These are phyloP conservation scores for Euura saliciscinereae DNA, from an alignment of 1,140 invertebrate species.

Conservation along the genomic window DNA sequence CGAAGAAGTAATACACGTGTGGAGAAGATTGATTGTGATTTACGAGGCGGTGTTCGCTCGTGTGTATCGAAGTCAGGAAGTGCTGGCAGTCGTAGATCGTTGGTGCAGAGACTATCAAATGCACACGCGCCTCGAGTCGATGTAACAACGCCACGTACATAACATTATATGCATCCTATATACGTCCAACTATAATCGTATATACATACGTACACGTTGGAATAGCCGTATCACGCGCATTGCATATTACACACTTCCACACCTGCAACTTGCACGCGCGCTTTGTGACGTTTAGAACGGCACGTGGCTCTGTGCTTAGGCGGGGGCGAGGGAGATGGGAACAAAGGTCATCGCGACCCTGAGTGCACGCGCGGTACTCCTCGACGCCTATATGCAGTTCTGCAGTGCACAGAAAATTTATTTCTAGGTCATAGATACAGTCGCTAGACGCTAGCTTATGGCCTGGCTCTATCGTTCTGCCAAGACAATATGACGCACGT, in stretches of 20 bases:
- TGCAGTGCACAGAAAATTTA: constrained; percentile 42
- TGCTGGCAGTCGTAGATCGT: constrained; percentile 1
- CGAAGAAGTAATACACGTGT: no score
- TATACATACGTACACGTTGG: no score
- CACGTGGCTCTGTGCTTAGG: not conserved
- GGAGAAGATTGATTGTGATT: not conserved
- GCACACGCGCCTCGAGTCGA: not conserved
- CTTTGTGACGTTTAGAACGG: not conserved
- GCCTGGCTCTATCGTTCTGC: no score
- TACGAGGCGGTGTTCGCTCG: not conserved
- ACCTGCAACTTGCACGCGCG: no score
- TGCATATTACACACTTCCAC: no score
- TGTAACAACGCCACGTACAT: no score
- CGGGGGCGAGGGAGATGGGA: not conserved
- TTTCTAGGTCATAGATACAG: constrained; percentile 40
- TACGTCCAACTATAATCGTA: no score
- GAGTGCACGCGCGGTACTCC: constrained; percentile 53
- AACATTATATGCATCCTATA: no score
- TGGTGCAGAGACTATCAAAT: not conserved
- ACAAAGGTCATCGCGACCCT: constrained; percentile 59
- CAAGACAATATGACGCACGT: no score
- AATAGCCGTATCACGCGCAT: no score
- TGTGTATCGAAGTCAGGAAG: not conserved
- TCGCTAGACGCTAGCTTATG: no score
- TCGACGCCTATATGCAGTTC: constrained; percentile 32